These are phyloP conservation scores for Mercenaria mercenaria DNA, from an alignment of 1,140 invertebrate species.

Conservation along the genomic window DNA sequence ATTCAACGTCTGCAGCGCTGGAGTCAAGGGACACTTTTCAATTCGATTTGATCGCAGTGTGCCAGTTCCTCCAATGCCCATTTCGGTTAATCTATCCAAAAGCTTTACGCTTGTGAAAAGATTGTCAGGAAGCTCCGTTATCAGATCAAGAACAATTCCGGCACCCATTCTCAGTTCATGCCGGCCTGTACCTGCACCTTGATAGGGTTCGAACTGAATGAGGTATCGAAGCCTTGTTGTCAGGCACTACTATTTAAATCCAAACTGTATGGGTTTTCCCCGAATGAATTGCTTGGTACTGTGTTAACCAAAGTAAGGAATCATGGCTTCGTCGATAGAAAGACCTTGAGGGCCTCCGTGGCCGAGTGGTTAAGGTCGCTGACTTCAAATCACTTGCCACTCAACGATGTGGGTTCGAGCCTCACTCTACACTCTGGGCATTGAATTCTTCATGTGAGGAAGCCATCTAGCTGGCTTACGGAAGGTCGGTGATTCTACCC, in stretches of 20 bases:
- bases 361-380: too few relatives aligned
- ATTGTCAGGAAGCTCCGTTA: slow-evolving; percentile 62
- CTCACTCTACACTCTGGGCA: too few relatives aligned
- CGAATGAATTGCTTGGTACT: slow-evolving; percentile 28
- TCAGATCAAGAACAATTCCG: slow-evolving; percentile 55
- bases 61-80: slow-evolving; percentile 21
- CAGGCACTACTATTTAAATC: slow-evolving; percentile 59
- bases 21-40: neutral
- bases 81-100: slow-evolving; percentile 8
- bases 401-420: too few relatives aligned
- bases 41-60: slow-evolving; percentile 20
- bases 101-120: slow-evolving; percentile 60
- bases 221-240: slow-evolving; percentile 57
- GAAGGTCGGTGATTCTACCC: too few relatives aligned
- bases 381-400: too few relatives aligned
- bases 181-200: slow-evolving; percentile 50
- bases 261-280: slow-evolving; percentile 38
- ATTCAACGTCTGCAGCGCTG: neutral
- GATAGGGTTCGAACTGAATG: slow-evolving; percentile 64
- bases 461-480: too few relatives aligned
- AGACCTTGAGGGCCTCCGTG: too few relatives aligned
- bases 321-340: slow-evolving; percentile 3
- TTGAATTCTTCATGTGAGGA: too few relatives aligned
- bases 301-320: too few relatives aligned
- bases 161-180: slow-evolving; percentile 16